These are phyloP conservation scores for Bombus balteatus DNA, from an alignment of 1,140 invertebrate species.

Conservation along the genomic window DNA sequence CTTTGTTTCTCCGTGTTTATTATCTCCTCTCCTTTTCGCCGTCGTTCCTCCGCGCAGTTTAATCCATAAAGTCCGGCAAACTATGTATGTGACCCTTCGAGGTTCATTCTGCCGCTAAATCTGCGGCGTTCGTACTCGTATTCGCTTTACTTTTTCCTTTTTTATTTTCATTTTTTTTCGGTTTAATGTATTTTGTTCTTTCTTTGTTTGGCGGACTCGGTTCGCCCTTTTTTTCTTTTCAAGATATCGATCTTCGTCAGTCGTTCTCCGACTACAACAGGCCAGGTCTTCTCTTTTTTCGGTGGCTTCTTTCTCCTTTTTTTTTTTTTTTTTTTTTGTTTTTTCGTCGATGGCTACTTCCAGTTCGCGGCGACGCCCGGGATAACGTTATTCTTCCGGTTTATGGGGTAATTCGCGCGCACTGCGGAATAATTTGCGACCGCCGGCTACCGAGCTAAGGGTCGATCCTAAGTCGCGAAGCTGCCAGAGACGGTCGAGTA, in stretches of 20 bases:
- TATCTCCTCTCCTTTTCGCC: background rate
- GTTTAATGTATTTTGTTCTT: background rate
- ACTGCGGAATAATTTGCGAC: slow-evolving; percentile 22
- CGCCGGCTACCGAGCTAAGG: background rate
- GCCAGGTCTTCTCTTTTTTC: background rate
- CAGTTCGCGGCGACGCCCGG: slow-evolving; percentile 23
- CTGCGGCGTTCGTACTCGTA: background rate
- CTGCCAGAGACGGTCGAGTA: no score
- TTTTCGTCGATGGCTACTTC: slow-evolving; percentile 7
- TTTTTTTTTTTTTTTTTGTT: background rate
- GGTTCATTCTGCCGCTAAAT: slow-evolving; percentile 49
- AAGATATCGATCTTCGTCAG: slow-evolving; percentile 52
- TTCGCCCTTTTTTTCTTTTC: background rate
- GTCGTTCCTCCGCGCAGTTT: background rate
- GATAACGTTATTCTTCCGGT: slow-evolving; percentile 36
- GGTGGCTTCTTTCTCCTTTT: background rate
- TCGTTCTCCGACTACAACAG: background rate
- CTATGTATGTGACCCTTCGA: slow-evolving; percentile 30
- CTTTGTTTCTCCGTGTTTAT: background rate
- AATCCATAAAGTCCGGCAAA: slow-evolving; percentile 50
- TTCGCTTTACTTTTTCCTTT: background rate
- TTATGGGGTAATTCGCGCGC: slow-evolving; percentile 12
- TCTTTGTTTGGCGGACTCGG: no score
- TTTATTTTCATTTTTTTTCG: background rate
- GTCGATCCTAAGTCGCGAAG: background rate